Evolutionary conservation across 2,113 vertebrate species (phyloP).

Genomic region (Clarias magur): DNA sequence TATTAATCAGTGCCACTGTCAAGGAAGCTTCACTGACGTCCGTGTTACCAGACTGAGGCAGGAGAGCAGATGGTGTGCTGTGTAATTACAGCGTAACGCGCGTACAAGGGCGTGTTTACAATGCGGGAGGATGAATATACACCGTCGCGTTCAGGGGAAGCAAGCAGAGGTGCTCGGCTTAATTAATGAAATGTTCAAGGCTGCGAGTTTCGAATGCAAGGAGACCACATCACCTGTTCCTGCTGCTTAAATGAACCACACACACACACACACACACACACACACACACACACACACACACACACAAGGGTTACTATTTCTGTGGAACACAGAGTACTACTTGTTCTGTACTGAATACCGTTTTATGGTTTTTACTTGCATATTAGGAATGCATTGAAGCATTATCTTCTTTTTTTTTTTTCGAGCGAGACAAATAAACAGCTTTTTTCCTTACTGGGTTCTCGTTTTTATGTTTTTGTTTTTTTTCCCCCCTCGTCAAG

Average conservation of each 20-base stretch:
- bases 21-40: neutral
- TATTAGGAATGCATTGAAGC: neutral
- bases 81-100: neutral
- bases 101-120: neutral
- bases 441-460: neutral
- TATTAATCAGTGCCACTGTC: no score
- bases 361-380: neutral
- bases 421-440: neutral
- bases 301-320: neutral
- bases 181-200: slow-evolving; percentile 13
- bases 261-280: neutral
- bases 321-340: neutral
- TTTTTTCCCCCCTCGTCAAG: no score
- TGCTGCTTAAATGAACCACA: neutral
- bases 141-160: neutral
- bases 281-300: neutral
- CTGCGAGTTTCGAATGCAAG: neutral
- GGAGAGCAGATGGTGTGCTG: neutral
- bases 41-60: neutral
- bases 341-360: neutral
- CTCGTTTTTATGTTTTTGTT: neutral
- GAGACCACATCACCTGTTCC: slow-evolving; percentile 9
- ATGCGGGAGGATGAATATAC: neutral
- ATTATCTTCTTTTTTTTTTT: neutral
- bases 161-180: neutral